Evolutionary conservation across 2,888 invertebrate genomes (phyloP), one percentile per base, ranked within the genome.

Genomic region (Drosophila algonquin): DNA sequence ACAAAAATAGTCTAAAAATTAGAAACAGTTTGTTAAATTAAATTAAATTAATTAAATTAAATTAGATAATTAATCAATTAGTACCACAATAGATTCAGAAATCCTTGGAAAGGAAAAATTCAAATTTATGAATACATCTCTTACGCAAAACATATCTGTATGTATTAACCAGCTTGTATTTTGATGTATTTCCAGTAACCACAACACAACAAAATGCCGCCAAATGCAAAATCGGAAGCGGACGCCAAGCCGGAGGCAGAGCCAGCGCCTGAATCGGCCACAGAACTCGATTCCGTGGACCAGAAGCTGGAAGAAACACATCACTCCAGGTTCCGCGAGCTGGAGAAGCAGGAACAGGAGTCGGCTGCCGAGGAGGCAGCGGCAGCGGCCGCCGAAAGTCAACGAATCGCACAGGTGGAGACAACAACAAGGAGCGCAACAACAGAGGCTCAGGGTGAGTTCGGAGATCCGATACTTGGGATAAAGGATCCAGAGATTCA

Each of bases 131-230:
- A 24, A 24, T 24, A 24, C 24, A 32, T 30, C 30, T 30, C 30
- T 8, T 30, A 3, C 1, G 9, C 9, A 32, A 30, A 30, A 30
- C 9, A 30, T 30, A 30, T 32, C 1, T 32, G 3, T 32, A 32
- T 32, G 10, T 10, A 32, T 32, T 10, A 9, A 18, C 10, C 21
- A 52, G 5, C 14, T 24, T 14, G 44, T 12, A n/a, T 35, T 12
- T 27, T 51, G 9, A 18, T 53, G 2, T 58, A 10, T 16, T 67
- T 81, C 0, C 52, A 87, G 79, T 18, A 63, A 60, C 48, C 50
- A 74, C 73, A 82, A 80, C 72, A 82, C 87, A 79, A 77, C 86
- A 90, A 88, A 75, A 91, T 91, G 91, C 89, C 91, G 83, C 91
- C 91, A 91, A 91, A 90, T 75, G 80, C 85, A 58, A 85, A 80